Percentiles rank a stretch among this genome's conserved stretches.
These are phyloP conservation scores for Calephelis nemesis DNA, from an alignment of 1,140 invertebrate genomes.

Conservation along the genomic window DNA sequence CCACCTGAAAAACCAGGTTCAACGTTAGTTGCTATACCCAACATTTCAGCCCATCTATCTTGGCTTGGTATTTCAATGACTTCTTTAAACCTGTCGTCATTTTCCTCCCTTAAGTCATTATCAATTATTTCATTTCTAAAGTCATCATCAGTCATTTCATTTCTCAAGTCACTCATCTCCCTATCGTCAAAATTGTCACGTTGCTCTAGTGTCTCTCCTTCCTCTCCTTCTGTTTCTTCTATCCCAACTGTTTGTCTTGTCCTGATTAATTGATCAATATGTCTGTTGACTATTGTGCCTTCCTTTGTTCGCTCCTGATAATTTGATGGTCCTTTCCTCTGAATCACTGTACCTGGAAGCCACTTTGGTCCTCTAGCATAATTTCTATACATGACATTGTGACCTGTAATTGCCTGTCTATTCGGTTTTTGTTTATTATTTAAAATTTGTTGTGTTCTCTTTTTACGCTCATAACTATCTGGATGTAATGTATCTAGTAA, in stretches of 20 bases:
- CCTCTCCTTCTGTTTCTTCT: too few species aligned
- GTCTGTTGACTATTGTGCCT: too few species aligned
- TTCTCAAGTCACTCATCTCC: not conserved
- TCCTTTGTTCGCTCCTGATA: too few species aligned
- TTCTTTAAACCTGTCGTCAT: not conserved
- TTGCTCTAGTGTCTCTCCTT: too few species aligned
- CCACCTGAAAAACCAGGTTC: slow-evolving; percentile 13
- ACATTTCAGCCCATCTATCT: slow-evolving; percentile 24
- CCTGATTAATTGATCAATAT: too few species aligned
- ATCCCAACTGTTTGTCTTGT: too few species aligned
- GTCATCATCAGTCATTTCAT: not conserved
- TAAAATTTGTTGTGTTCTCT: slow-evolving; percentile 10
- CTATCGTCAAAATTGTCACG: too few species aligned
- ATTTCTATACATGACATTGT: slow-evolving; percentile 20
- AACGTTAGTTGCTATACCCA: slow-evolving; percentile 19
- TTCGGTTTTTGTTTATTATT: slow-evolving; percentile 14
- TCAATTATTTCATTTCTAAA: too few species aligned
- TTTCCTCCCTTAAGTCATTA: too few species aligned
- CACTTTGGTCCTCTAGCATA: slow-evolving; percentile 6
- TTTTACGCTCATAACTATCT: slow-evolving; percentile 15
- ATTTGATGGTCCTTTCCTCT: too few species aligned
- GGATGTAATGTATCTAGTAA: slow-evolving; percentile 28
- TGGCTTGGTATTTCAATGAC: slow-evolving; percentile 19
- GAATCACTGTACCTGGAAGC: too few species aligned
- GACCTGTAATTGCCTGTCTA: slow-evolving; percentile 22